Conservation (phyloP, 2,113 vertebrate species). For the Macquaria ambigua region DNA sequence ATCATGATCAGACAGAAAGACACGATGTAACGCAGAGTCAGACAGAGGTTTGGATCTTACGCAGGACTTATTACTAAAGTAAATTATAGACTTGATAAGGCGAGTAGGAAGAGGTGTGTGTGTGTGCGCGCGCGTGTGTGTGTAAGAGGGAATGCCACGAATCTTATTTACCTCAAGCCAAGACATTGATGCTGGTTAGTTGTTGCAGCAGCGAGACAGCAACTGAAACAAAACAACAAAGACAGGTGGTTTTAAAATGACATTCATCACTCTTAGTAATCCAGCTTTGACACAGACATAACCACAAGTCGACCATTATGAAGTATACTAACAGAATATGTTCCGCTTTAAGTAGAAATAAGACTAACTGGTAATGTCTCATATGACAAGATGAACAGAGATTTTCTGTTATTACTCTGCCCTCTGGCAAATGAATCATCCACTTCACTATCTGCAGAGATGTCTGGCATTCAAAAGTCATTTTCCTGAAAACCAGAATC, state of each 20-base stretch:
- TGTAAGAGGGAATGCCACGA: neutral
- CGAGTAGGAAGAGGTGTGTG: too few species aligned
- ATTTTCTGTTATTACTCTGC: neutral
- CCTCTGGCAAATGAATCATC: neutral
- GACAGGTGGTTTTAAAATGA: slow-evolving; percentile 20
- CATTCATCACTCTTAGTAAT: neutral
- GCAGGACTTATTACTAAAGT: neutral
- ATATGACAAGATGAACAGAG: neutral
- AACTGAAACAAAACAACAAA: slow-evolving; percentile 64
- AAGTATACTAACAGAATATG: neutral
- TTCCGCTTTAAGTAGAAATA: neutral
- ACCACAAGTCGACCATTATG: neutral
- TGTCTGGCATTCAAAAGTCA: neutral
- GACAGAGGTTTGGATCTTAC: neutral
- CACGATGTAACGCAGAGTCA: neutral
- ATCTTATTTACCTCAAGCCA: slow-evolving; percentile 65
- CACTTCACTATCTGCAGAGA: neutral
- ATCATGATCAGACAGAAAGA: slow-evolving; percentile 1
- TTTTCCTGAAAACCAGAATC: neutral
- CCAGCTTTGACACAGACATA: neutral
- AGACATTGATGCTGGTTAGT: slow-evolving; percentile 66
- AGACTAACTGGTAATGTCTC: neutral
- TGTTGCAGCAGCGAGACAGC: slow-evolving; percentile 54
- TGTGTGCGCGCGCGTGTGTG: slow-evolving; percentile 1
- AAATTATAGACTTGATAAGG: slow-evolving; percentile 24